A percentile compares a stretch with the other conserved stretches of the same genome.
These are phyloP conservation scores for Montifringilla adamsi DNA, from an alignment of 2,113 vertebrate species.

Conservation along the genomic window DNA sequence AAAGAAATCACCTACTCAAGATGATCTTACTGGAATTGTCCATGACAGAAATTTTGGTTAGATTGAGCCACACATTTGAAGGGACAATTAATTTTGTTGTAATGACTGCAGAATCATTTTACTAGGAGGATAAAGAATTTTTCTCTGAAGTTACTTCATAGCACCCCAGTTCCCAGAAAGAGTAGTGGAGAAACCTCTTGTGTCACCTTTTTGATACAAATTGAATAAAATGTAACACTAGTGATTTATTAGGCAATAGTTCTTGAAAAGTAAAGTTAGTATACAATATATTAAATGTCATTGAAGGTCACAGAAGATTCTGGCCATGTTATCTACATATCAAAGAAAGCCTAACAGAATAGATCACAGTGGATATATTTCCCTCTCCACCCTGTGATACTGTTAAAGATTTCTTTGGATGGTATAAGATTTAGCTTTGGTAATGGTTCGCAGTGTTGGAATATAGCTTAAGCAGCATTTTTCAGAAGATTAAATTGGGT, in stretches of 20 bases:
- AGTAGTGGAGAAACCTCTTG: background rate
- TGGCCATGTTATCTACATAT: background rate
- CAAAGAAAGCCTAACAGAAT: background rate
- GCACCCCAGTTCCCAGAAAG: background rate
- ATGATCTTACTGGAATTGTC: background rate
- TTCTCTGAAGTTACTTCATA: background rate
- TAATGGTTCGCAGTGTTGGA: background rate
- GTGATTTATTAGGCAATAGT: background rate
- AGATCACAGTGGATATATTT: background rate
- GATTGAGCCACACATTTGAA: background rate
- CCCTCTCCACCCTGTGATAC: background rate
- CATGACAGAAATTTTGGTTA: background rate
- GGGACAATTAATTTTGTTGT: background rate
- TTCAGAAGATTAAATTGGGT: background rate
- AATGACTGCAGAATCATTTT: background rate
- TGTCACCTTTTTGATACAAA: background rate
- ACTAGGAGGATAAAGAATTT: background rate
- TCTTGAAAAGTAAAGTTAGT: background rate
- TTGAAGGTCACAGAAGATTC: background rate
- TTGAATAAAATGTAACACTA: background rate
- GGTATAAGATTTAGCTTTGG: background rate
- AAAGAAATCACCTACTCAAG: background rate
- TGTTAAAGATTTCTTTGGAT: background rate
- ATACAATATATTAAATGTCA: background rate
- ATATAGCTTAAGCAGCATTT: background rate